phyloP scores from a whole-genome alignment of 1,140 invertebrate genomes.

The Linepithema humile region DNA sequence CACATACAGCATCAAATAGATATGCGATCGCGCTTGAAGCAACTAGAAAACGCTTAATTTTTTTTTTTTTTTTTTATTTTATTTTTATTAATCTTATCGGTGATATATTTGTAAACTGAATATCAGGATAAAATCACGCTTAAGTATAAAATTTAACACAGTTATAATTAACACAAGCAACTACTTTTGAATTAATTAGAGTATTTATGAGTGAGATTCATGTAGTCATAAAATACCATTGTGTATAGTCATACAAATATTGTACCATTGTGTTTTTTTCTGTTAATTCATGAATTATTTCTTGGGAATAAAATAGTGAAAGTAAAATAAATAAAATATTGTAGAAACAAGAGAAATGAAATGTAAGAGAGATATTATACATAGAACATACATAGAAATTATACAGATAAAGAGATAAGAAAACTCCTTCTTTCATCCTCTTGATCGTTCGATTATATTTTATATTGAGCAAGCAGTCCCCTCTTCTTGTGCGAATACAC shows the following conservation, averaged over 20 bases:
- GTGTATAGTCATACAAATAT: too few relatives aligned
- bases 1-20: not conserved
- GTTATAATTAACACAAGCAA: not conserved
- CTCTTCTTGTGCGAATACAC: slow-evolving; percentile 15
- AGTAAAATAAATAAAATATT: too few relatives aligned
- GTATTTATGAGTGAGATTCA: too few relatives aligned
- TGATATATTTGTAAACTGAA: not conserved
- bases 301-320: too few relatives aligned
- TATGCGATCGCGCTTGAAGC: not conserved
- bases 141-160: not conserved
- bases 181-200: not conserved
- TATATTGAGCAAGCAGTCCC: not conserved
- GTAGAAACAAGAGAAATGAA: too few relatives aligned
- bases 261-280: too few relatives aligned
- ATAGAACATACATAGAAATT: too few relatives aligned
- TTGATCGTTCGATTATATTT: slow-evolving; percentile 24
- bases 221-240: too few relatives aligned
- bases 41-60: not conserved
- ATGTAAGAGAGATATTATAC: too few relatives aligned
- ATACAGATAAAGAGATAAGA: too few relatives aligned
- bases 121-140: not conserved
- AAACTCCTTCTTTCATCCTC: not conserved
- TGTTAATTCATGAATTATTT: too few relatives aligned
- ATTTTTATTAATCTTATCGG: not conserved
- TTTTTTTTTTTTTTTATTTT: not conserved